Evolutionary conservation across 2,888 invertebrate genomes (phyloP), one percentile per base, ranked within the genome.

Genomic region (Teinopalpus imperialis): DNA sequence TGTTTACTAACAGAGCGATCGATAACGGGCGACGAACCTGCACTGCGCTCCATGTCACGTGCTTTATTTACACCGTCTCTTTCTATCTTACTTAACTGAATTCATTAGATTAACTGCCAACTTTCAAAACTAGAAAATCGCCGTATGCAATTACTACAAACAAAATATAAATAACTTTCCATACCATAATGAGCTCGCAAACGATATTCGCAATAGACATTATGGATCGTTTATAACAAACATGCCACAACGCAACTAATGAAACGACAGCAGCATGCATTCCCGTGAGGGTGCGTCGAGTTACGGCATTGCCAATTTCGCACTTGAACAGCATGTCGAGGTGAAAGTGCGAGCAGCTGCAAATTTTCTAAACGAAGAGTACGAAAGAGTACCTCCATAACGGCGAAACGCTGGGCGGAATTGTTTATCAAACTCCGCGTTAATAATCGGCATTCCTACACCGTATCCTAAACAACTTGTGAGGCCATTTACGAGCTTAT

Each of bases 1-100:
- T 85, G 85, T 85, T 87, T 85, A 86, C 85, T 81, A 86, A 87
- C 85, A 86, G 67, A 60, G 65, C 76, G 70, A 72, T 75, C 79
- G 75, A 77, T 73, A 66, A 62, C 71, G 72, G 72, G 54, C 75
- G 64, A 64, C 69, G 70, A 69, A 64, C 52, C 43, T 46, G 41
- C 48, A 45, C 26, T 42, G 48, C 50, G 40, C 24, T 7, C 31
- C 27, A 9, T 39, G 36, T 40, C 51, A 49, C 48, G 43, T 40
- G 54, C 26, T 29, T 20, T 1, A n/a, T n/a, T n/a, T n/a, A n/a
- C n/a, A n/a, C n/a, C n/a, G n/a, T n/a, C n/a, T n/a, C n/a, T n/a
- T n/a, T n/a, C n/a, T n/a, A n/a, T n/a, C n/a, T n/a, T n/a, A n/a
- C n/a, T n/a, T n/a, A n/a, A n/a, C n/a, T n/a, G n/a, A n/a, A n/a